A percentile compares a stretch with the other conserved stretches of the same genome.
Evolutionary conservation across 1,140 invertebrate genomes (phyloP).

Genomic region (Drosophila grimshawi): DNA sequence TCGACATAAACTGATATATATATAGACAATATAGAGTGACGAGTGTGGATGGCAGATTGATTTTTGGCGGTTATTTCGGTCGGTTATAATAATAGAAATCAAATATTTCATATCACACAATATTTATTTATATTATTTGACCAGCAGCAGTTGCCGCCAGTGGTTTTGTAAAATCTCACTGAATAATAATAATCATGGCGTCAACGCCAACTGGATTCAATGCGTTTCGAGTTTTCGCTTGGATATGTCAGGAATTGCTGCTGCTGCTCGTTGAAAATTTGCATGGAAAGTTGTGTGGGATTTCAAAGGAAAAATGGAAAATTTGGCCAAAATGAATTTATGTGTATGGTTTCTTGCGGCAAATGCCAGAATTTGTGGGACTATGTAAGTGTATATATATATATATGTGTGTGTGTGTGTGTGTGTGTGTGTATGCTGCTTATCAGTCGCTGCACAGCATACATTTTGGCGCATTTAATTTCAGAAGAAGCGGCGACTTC

Average conservation of each 20-base stretch:
- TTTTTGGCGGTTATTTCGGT: neutral
- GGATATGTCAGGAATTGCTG: neutral
- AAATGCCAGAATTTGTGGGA: constrained; percentile 43
- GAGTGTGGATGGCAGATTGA: constrained; percentile 28
- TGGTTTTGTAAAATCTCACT: neutral
- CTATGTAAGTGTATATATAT: neutral
- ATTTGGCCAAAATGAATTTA: constrained; percentile 63
- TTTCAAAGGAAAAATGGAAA: constrained; percentile 58
- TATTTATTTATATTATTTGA: constrained; percentile 20
- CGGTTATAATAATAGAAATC: neutral
- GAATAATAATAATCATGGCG: neutral
- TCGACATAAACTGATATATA: neutral
- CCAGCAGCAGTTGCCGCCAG: neutral
- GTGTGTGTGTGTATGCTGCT: constrained; percentile 44
- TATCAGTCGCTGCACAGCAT: constrained; percentile 75
- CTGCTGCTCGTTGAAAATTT: constrained; percentile 40
- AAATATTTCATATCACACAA: constrained; percentile 28
- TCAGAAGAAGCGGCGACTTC: constrained; percentile 36
- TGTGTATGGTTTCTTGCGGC: constrained; percentile 74
- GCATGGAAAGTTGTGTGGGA: constrained; percentile 15
- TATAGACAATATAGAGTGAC: neutral
- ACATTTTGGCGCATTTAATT: constrained; percentile 76
- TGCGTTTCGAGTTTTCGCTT: neutral
- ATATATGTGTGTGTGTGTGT: constrained; percentile 12
- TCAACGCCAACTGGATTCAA: neutral